Evolutionary conservation across 2,888 invertebrate genomes (phyloP), one percentile per base, ranked within the genome.

Genomic region (Lordiphosa andalusiaca): DNA sequence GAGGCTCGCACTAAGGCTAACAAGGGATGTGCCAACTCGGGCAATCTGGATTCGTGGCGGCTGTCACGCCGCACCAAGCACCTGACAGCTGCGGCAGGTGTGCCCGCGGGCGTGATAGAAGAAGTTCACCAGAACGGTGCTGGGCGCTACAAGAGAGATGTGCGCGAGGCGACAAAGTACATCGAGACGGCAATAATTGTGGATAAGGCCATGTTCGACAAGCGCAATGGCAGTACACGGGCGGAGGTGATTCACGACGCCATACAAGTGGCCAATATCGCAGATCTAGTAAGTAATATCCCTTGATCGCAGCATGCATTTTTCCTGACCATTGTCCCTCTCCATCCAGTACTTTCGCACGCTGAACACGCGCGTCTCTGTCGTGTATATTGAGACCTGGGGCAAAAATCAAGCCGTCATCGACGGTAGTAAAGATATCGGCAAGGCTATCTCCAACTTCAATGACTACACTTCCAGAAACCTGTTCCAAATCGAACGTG

Each of bases 341-440:
- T 10, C 30, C 30, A 30, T 30, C 3, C 90, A 97, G 97, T 97
- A 97, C 90, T 96, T 96, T 91, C 95, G 97, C 69, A 96, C 96
- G 59, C 91, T 99, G 83, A 97, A 96, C 90, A 97, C 98, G 49
- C 92, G 98, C 73, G 96, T 99, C 46, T 96, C 98, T 9, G 94
- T 99, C 77, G 96, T 98, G 62, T 98, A 98, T 91, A 95, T 98
- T 89, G 98, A 99, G 91, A 96, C 98, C 56, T 99, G 99, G 99
- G 95, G 96, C 72, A 93, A 93, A 13, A 96, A 99, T 91, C 95
- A 96, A 88, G 94, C 94, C 6, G 92, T 92, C 84, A 94, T 96
- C 76, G 94, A 95, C 87, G 92, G 95, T 73, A 94, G 93, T 88
- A 94, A 94, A 89, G 96, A 97, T 90, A 96, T 98, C 88, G 93